Evolutionary conservation across 2,797 vertebrate genomes (phyloP).

Genomic region (Pempheris klunzingeri): DNA sequence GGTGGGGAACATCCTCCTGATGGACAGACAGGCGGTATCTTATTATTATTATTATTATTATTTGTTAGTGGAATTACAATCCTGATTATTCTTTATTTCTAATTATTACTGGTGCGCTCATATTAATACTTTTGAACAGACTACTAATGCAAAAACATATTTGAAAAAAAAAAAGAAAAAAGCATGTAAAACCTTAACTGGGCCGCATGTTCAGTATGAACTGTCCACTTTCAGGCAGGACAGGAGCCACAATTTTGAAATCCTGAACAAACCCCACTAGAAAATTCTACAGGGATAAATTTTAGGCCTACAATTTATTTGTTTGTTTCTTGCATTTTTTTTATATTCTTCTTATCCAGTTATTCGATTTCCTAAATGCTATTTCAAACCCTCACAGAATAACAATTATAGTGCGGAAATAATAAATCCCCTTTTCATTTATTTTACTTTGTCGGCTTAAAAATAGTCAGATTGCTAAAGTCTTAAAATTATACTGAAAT

Average conservation of each 20-base stretch:
- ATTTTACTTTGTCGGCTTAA: background rate
- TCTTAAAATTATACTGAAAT: background rate
- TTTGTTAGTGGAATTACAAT: too few relatives aligned
- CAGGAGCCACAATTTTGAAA: background rate
- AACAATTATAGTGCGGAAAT: background rate
- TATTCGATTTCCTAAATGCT: background rate
- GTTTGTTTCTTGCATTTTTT: background rate
- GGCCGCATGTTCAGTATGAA: too few relatives aligned
- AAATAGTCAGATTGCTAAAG: background rate
- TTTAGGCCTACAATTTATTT: too few relatives aligned
- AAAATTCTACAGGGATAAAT: too few relatives aligned
- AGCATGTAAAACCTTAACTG: too few relatives aligned
- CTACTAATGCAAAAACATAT: too few relatives aligned
- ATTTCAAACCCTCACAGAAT: background rate
- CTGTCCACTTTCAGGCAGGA: too few relatives aligned
- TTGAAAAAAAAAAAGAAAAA: too few relatives aligned
- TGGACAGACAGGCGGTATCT: rapidly evolving
- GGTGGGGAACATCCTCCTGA: constrained; percentile 98
- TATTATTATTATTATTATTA: background rate
- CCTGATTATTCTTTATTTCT: too few relatives aligned
- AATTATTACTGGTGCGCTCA: too few relatives aligned
- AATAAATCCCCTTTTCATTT: background rate
- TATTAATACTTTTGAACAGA: too few relatives aligned
- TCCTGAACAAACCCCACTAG: background rate
- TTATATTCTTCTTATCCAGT: background rate